phyloP scores from a whole-genome alignment of 2,113 vertebrate genomes.

The Corythornis cristatus region DNA sequence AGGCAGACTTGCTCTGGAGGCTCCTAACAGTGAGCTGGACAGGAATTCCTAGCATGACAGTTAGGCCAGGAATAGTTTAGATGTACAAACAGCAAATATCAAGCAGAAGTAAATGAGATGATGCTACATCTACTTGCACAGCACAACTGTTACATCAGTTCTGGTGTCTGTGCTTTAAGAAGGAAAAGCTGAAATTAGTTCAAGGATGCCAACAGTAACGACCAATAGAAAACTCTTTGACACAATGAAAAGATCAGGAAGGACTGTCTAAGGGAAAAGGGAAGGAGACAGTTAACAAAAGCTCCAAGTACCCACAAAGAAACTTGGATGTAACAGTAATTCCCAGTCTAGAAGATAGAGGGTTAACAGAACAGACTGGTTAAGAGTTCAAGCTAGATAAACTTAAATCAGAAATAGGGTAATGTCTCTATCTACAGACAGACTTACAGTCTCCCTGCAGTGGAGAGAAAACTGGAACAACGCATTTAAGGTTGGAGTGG shows the following conservation, averaged over 20 bases:
- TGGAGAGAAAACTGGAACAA: background rate
- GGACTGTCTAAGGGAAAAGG: background rate
- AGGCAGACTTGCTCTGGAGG: background rate
- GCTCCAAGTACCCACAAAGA: background rate
- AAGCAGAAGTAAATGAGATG: background rate
- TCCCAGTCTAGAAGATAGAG: background rate
- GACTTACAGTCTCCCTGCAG: background rate
- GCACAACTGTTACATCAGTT: background rate
- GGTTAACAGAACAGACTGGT: background rate
- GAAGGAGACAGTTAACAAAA: background rate
- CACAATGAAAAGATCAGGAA: background rate
- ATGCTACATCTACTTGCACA: background rate
- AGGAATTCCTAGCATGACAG: fast-evolving
- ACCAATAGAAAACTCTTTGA: background rate
- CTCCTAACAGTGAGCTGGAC: background rate
- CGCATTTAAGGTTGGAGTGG: background rate
- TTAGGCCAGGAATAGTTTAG: background rate
- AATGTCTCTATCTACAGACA: background rate
- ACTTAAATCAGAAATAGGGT: background rate
- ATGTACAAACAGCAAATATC: background rate
- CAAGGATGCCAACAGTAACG: background rate
- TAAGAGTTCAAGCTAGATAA: background rate
- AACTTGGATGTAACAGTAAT: background rate
- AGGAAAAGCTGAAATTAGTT: background rate
- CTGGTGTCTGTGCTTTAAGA: background rate